These are phyloP conservation scores for Iguana delicatissima DNA, from an alignment of 2,797 vertebrate species.

Conservation along the genomic window DNA sequence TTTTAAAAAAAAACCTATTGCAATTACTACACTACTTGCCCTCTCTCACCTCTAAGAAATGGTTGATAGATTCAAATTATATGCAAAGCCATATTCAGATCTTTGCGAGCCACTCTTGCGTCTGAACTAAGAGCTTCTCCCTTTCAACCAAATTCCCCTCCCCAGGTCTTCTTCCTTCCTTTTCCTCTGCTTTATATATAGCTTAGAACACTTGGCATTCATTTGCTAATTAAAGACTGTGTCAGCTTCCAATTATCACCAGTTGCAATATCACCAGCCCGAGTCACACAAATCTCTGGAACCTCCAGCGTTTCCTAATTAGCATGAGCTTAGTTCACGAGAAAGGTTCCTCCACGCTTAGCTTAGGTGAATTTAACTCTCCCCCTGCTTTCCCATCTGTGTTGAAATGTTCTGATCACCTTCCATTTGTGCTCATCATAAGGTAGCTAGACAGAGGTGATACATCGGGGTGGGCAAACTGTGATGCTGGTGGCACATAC, in stretches of 20 bases:
- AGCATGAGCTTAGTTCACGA: not conserved
- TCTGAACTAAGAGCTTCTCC: not conserved
- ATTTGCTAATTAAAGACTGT: constrained; percentile 29
- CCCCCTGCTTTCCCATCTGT: not conserved
- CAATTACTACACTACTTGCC: not conserved
- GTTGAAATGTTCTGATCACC: not conserved
- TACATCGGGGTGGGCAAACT: too few species aligned
- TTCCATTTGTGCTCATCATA: not conserved
- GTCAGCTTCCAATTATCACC: constrained; percentile 36
- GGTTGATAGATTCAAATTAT: not conserved
- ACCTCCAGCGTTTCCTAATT: constrained; percentile 24
- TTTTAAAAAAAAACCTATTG: not conserved
- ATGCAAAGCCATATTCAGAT: not conserved
- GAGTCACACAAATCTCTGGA: not conserved
- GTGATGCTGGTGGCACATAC: too few species aligned
- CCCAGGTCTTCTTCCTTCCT: not conserved
- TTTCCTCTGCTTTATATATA: not conserved
- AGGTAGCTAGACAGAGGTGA: not conserved
- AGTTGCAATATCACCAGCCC: constrained; percentile 10
- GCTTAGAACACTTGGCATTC: constrained; percentile 3
- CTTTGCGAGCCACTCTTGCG: not conserved
- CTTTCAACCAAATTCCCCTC: too few species aligned
- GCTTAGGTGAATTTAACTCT: not conserved
- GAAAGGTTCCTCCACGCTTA: not conserved
- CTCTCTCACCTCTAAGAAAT: not conserved